Conservation (phyloP, 2,888 invertebrate species). For the Eristalinus sepulchralis region DNA sequence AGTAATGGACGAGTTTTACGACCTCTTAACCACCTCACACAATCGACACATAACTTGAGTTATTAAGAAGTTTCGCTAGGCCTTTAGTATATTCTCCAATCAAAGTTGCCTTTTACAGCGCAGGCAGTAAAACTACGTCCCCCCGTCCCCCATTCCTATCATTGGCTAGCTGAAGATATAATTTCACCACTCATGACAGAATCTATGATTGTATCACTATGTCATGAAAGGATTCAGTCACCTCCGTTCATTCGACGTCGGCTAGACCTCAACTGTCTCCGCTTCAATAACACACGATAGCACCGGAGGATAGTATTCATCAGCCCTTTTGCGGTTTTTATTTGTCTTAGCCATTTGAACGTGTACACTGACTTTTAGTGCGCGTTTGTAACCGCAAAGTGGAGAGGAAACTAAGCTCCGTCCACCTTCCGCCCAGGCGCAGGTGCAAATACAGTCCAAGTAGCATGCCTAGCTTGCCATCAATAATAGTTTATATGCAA, state of each 20-base stretch:
- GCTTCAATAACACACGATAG: conserved; percentile 1
- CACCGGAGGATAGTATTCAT: conserved; percentile 32
- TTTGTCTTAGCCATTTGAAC: conserved; percentile 50
- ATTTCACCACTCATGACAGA: conserved; percentile 51
- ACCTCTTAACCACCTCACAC: neutral
- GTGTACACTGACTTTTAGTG: conserved; percentile 46
- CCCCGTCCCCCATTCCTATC: conserved; percentile 5
- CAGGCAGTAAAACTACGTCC: conserved; percentile 37
- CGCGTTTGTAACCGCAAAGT: conserved; percentile 65
- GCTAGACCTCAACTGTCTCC: conserved; percentile 48
- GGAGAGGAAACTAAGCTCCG: neutral
- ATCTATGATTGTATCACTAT: conserved; percentile 35
- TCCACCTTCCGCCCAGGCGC: conserved; percentile 28
- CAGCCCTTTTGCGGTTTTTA: conserved; percentile 61
- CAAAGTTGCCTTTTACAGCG: conserved; percentile 42
- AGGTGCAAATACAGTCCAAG: neutral
- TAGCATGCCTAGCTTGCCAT: conserved; percentile 39
- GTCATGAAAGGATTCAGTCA: conserved; percentile 47
- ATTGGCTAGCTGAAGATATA: conserved; percentile 35
- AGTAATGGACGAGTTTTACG: neutral
- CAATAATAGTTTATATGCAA: conserved; percentile 45
- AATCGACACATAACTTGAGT: neutral
- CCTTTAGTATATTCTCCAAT: conserved; percentile 19
- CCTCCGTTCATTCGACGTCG: neutral
- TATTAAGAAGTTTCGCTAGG: neutral